These are phyloP conservation scores for Trididemnum nubilum DNA, from an alignment of 23 tunicate genomes.

Conservation along the genomic window DNA sequence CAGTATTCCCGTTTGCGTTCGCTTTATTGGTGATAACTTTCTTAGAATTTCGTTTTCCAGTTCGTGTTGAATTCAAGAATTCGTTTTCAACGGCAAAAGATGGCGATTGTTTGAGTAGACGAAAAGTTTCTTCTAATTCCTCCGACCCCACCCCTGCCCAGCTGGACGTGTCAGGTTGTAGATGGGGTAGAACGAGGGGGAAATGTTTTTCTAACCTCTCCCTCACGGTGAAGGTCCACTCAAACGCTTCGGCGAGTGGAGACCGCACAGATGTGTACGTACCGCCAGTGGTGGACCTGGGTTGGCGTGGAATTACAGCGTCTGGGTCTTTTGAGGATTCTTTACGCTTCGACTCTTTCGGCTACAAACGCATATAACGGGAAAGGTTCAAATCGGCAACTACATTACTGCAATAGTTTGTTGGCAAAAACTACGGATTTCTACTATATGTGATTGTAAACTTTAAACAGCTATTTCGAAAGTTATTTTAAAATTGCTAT, in stretches of 20 bases:
- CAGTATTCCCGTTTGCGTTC: neutral
- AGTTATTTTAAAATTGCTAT: too few species aligned
- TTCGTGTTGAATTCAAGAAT: conserved; percentile 1
- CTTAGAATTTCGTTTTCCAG: conserved; percentile 22
- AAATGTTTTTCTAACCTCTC: conserved; percentile 22
- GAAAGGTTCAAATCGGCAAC: too few species aligned
- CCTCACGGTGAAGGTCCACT: conserved; percentile 31
- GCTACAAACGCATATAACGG: too few species aligned
- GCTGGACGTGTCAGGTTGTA: neutral
- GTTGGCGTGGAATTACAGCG: neutral
- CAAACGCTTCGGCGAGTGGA: conserved; percentile 43
- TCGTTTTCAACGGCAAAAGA: conserved; percentile 26
- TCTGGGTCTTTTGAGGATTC: conserved; percentile 1
- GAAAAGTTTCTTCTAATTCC: neutral
- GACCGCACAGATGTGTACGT: conserved; percentile 25
- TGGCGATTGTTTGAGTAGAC: conserved; percentile 33
- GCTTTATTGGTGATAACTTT: conserved; percentile 17
- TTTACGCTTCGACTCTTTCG: neutral
- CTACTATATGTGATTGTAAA: too few species aligned
- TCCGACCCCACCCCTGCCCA: neutral
- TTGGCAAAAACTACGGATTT: too few species aligned
- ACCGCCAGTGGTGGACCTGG: neutral
- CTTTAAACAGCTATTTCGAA: too few species aligned
- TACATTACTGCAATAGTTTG: too few species aligned
- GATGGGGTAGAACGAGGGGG: neutral